Evolutionary conservation across 2,888 invertebrate genomes (phyloP), one percentile per base, ranked within the genome.

Genomic region (Eurytoma californica): DNA sequence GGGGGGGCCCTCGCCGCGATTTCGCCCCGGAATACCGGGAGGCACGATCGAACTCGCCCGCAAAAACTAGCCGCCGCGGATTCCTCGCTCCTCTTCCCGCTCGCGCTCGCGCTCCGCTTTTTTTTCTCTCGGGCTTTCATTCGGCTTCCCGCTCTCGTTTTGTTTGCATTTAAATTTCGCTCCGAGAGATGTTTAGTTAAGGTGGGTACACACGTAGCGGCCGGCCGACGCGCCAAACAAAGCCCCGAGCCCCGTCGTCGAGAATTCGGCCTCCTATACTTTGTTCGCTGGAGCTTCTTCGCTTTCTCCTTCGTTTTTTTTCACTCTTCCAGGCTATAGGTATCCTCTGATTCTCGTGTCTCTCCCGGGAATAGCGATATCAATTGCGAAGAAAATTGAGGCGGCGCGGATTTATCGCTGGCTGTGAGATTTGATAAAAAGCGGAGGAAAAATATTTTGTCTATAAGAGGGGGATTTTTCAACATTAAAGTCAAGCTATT

Each of bases 81-180:
- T 68, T 63, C 57, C 24, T 60, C 47, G 28, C 57, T 30, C 24
- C 55, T 58, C 63, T 30, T 14, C 51, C 53, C 47, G 24, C 20
- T 24, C 60, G 30, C 49, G n/a, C 58, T 57, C 16, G 3, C 47
- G 24, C 28, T 70, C 14, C 63, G 39, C 3, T 20, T 51, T 39
- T 63, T 49, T 12, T 58, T 69, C 20, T 70, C 65, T 69, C 53
- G 39, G 53, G 60, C 30, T 39, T 28, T 49, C 61, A n/a, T 65
- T 55, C 53, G 58, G 63, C 24, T 18, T n/a, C 30, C 57, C 47
- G 30, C 68, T 51, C 51, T 58, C 55, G 65, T 73, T 80, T 73
- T 77, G 73, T 77, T 77, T 80, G 76, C 80, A 80, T 80, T 80
- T 72, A 76, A 80, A 80, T 80, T 76, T 79, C 51, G 63, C 53